Conservation (phyloP, 2,113 vertebrate genomes). For the Uria aalge region DNA sequence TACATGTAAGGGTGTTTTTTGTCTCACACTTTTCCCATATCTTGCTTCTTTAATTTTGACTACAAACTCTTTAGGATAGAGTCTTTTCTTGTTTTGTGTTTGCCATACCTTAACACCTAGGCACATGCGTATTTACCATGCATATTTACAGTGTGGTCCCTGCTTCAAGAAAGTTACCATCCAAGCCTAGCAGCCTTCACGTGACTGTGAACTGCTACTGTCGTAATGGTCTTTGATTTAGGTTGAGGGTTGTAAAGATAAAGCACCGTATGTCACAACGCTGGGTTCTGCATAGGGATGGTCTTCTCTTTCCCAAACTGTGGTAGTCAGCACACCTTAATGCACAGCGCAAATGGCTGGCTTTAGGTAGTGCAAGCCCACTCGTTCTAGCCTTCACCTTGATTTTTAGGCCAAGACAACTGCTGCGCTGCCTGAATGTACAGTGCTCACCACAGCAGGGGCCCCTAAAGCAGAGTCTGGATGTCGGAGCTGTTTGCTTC, state of each 20-base stretch:
- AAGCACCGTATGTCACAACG: background rate
- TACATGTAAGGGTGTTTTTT: background rate
- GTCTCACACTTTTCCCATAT: background rate
- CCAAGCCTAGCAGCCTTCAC: background rate
- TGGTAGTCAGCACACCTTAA: background rate
- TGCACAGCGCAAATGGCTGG: background rate
- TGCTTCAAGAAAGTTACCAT: background rate
- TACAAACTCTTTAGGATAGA: background rate
- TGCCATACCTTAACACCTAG: background rate
- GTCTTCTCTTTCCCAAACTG: background rate
- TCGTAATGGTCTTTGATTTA: background rate
- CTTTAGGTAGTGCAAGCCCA: background rate
- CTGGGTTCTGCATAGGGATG: background rate
- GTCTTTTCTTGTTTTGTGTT: background rate
- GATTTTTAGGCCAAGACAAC: background rate
- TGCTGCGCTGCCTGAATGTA: background rate
- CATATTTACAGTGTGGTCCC: background rate
- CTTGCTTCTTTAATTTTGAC: background rate
- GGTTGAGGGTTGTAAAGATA: background rate
- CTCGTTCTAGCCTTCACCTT: background rate
- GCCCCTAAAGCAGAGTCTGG: background rate
- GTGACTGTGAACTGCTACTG: background rate
- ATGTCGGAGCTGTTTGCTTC: background rate
- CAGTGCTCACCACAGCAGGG: background rate
- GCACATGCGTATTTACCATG: background rate